Conservation (phyloP, 2,797 vertebrate genomes). For the Clarias fuscus region DNA sequence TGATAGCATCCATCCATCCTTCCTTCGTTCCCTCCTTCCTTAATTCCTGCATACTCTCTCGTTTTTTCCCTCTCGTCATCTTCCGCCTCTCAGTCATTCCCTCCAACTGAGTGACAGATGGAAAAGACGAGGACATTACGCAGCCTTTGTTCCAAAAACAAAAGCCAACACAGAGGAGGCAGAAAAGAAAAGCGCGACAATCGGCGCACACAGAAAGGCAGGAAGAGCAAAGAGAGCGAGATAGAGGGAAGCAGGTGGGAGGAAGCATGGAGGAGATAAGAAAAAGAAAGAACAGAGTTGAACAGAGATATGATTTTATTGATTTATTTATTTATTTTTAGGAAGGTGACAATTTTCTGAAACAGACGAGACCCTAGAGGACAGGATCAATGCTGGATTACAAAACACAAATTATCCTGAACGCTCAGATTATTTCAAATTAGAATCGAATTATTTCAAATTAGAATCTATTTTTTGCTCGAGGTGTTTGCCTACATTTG, state of each 20-base stretch:
- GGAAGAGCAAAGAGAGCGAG: conserved; percentile 67
- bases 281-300: conserved; percentile 47
- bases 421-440: neutral
- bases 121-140: conserved; percentile 61
- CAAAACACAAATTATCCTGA: neutral
- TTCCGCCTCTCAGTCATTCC: conserved; percentile 60
- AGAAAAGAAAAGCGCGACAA: conserved; percentile 61
- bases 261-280: conserved; percentile 61
- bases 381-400: neutral
- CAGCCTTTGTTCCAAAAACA: conserved; percentile 65
- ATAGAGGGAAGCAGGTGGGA: conserved; percentile 56
- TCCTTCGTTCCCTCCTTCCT: conserved; percentile 7
- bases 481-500: no score
- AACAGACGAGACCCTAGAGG: neutral
- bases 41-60: neutral
- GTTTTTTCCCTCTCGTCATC: conserved; percentile 44
- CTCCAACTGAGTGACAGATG: conserved; percentile 62
- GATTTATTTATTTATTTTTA: neutral
- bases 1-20: conserved; percentile 40
- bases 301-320: no score
- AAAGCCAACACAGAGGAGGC: conserved; percentile 59
- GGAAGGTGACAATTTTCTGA: neutral
- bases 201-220: conserved; percentile 52
- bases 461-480: no score
- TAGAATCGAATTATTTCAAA: no score